phyloP scores from a whole-genome alignment of 2,888 invertebrate species.

The Acrobasis suavella region DNA sequence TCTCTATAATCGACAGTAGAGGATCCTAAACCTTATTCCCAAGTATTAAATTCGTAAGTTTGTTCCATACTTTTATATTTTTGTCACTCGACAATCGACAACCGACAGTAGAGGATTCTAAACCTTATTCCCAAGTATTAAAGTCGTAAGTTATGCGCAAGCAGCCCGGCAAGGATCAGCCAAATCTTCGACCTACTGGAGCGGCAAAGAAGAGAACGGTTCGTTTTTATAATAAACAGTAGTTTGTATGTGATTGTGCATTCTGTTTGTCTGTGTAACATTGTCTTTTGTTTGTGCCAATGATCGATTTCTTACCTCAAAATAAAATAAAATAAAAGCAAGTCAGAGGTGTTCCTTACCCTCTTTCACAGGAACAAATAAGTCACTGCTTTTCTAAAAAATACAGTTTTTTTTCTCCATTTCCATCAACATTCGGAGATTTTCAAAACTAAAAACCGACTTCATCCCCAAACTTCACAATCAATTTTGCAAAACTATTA shows the following conservation, averaged over 20 bases:
- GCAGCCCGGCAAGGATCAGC: slow-evolving; percentile 79
- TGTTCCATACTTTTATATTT: too few relatives aligned
- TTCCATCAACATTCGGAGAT: too few relatives aligned
- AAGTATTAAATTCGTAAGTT: slow-evolving; percentile 65
- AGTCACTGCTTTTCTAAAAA: too few relatives aligned
- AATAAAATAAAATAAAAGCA: too few relatives aligned
- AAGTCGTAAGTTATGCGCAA: slow-evolving; percentile 74
- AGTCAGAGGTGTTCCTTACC: too few relatives aligned
- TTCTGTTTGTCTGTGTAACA: slow-evolving; percentile 54
- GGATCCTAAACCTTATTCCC: slow-evolving; percentile 33
- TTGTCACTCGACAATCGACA: slow-evolving; percentile 7
- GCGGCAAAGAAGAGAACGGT: slow-evolving; percentile 78
- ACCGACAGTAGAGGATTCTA: slow-evolving; percentile 24
- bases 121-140: slow-evolving; percentile 42
- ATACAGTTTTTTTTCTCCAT: too few relatives aligned
- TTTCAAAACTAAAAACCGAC: too few relatives aligned
- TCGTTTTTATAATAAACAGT: slow-evolving; percentile 53
- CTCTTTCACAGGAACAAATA: too few relatives aligned
- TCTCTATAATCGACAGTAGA: not conserved
- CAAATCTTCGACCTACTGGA: slow-evolving; percentile 75
- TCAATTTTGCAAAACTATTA: too few relatives aligned
- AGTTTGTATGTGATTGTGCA: slow-evolving; percentile 69
- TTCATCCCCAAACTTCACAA: too few relatives aligned
- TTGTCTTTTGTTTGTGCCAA: slow-evolving; percentile 51
- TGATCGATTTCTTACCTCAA: too few relatives aligned